phyloP scores from a whole-genome alignment of 2,888 invertebrate species.

The Petrolisthes manimaculis region DNA sequence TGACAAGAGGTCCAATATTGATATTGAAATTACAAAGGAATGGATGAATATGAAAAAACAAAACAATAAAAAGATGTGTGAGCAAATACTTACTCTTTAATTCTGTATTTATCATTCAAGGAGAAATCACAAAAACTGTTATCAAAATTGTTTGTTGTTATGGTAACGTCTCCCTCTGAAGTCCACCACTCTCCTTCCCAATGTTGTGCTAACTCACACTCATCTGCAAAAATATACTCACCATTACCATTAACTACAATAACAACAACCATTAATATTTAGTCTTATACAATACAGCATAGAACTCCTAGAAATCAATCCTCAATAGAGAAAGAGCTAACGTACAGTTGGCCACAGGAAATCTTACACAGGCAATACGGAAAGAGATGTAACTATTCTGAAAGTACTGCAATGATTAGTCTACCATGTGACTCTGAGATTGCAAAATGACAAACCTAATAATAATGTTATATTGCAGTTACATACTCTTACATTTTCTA shows the following conservation, averaged over 20 bases:
- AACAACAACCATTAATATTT: not conserved
- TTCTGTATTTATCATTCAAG: slow-evolving; percentile 20
- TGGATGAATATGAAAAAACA: not conserved
- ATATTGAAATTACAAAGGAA: not conserved
- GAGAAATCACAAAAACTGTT: not conserved
- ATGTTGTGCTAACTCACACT: slow-evolving; percentile 4
- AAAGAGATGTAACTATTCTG: too few species aligned
- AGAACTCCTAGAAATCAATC: too few species aligned
- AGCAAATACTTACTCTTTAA: slow-evolving; percentile 31
- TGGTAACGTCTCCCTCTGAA: not conserved
- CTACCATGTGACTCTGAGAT: too few species aligned
- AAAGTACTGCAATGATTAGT: too few species aligned
- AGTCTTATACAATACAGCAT: not conserved
- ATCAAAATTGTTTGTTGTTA: not conserved
- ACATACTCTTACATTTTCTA: too few species aligned
- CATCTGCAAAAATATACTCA: slow-evolving; percentile 2
- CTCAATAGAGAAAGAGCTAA: too few species aligned
- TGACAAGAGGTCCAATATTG: too few species aligned
- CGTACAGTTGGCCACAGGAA: too few species aligned
- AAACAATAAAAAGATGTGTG: not conserved
- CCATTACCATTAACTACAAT: not conserved
- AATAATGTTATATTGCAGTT: too few species aligned
- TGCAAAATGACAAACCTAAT: too few species aligned
- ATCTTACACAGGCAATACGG: too few species aligned
- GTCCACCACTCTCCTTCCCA: slow-evolving; percentile 38